Percentiles rank a stretch among this genome's conserved stretches.
Evolutionary conservation across 1,140 invertebrate genomes (phyloP).

Genomic region (Plectus sambesii): DNA sequence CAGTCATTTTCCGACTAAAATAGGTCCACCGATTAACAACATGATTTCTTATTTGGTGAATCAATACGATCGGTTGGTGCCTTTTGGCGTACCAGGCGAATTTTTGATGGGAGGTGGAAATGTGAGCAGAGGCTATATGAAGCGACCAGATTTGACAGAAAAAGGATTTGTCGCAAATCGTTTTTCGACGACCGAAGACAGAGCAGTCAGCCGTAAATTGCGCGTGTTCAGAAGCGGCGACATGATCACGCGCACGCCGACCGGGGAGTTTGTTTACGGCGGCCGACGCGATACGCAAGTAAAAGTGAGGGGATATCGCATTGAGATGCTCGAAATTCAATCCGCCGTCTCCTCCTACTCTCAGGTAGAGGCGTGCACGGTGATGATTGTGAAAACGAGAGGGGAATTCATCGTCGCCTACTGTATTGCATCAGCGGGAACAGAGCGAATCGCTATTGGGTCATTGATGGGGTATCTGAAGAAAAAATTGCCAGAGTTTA

Average conservation of each 20-base stretch:
- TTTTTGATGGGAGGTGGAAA: slow-evolving; percentile 12
- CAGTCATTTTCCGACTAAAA: not conserved
- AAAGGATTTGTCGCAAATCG: not conserved
- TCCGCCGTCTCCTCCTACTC: not conserved
- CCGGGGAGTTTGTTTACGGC: slow-evolving; percentile 8
- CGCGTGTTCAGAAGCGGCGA: slow-evolving; percentile 13
- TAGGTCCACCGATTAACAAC: slow-evolving; percentile 10
- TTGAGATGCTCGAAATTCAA: slow-evolving; percentile 15
- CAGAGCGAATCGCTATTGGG: not conserved
- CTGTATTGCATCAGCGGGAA: slow-evolving; percentile 1
- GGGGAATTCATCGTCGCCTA: slow-evolving; percentile 10
- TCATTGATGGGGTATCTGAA: not conserved
- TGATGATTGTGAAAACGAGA: slow-evolving; percentile 6
- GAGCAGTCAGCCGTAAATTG: not conserved
- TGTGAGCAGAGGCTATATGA: slow-evolving; percentile 15
- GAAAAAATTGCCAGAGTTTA: slow-evolving; percentile 5
- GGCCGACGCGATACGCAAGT: slow-evolving; percentile 9
- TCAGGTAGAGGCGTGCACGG: not conserved
- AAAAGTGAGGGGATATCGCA: slow-evolving; percentile 9
- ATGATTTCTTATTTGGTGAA: not conserved
- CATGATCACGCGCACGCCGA: not conserved
- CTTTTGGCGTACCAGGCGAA: slow-evolving; percentile 5
- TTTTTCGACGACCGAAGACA: not conserved
- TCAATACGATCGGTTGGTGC: not conserved
- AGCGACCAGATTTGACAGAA: not conserved